Conservation (phyloP, 2,113 vertebrate species). For the Anoura caudifer region DNA sequence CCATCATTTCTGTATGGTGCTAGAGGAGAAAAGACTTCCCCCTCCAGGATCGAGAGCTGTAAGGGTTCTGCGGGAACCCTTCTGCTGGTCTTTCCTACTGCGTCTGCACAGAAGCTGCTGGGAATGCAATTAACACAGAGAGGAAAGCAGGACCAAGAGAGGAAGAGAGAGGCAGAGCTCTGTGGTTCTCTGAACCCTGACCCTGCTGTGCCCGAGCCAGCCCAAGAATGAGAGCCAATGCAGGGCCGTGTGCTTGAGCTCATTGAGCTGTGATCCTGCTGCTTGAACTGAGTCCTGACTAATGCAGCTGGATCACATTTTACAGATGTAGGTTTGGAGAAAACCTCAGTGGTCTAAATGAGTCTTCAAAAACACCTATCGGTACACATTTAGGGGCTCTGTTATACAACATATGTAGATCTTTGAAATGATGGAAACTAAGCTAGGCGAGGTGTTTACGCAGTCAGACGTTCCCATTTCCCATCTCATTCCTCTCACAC, state of each 20-base stretch:
- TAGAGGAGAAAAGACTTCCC: background rate
- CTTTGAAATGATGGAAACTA: background rate
- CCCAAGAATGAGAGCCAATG: background rate
- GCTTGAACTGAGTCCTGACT: background rate
- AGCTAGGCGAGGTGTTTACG: accelerated
- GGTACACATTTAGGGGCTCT: too few species aligned
- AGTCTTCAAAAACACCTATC: background rate
- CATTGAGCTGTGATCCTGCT: background rate
- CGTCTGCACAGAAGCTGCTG: background rate
- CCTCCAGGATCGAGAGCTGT: accelerated
- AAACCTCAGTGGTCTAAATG: too few species aligned
- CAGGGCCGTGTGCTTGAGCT: background rate
- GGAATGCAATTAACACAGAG: background rate
- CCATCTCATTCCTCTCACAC: background rate
- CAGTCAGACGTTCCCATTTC: accelerated
- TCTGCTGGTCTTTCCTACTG: background rate
- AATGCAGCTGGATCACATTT: background rate
- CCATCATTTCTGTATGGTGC: accelerated
- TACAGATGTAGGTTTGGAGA: background rate
- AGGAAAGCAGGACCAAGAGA: background rate
- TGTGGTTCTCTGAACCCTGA: background rate
- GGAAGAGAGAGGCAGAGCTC: background rate
- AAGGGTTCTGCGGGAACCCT: accelerated
- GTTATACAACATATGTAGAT: accelerated
- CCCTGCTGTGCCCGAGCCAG: background rate